Evolutionary conservation across 2,113 vertebrate species (phyloP).

Genomic region (Brienomyrus longianalis): DNA sequence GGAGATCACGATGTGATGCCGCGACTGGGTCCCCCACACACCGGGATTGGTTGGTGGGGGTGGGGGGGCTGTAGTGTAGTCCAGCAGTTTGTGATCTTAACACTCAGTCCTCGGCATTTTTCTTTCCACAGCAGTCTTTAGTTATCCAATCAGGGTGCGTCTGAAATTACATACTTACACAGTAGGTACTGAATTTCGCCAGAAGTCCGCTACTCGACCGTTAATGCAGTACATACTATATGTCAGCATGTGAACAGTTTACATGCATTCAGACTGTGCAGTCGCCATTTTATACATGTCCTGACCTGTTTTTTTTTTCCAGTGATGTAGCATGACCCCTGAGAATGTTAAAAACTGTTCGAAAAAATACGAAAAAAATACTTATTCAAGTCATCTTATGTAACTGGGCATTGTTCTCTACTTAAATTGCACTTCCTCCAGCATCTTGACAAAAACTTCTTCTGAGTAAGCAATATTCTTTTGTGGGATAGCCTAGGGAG

Average conservation of each 20-base stretch:
- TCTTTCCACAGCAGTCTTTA: background rate
- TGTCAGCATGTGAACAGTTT: background rate
- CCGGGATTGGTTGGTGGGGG: constrained; percentile 24
- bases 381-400: background rate
- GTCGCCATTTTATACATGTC: background rate
- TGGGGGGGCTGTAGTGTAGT: constrained; percentile 26
- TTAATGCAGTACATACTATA: background rate
- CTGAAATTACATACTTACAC: background rate
- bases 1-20: background rate
- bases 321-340: background rate
- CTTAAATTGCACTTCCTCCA: background rate
- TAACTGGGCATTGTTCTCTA: background rate
- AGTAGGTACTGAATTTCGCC: background rate
- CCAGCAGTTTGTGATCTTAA: constrained; percentile 63
- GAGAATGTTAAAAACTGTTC: background rate
- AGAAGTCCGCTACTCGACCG: background rate
- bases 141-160: background rate
- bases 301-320: background rate
- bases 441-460: background rate
- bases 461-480: background rate
- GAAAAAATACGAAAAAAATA: background rate
- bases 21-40: constrained; percentile 4
- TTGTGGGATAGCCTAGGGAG: background rate
- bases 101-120: constrained; percentile 20
- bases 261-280: background rate